Evolutionary conservation across 2,797 vertebrate genomes (phyloP).

Genomic region (Ceryle rudis): DNA sequence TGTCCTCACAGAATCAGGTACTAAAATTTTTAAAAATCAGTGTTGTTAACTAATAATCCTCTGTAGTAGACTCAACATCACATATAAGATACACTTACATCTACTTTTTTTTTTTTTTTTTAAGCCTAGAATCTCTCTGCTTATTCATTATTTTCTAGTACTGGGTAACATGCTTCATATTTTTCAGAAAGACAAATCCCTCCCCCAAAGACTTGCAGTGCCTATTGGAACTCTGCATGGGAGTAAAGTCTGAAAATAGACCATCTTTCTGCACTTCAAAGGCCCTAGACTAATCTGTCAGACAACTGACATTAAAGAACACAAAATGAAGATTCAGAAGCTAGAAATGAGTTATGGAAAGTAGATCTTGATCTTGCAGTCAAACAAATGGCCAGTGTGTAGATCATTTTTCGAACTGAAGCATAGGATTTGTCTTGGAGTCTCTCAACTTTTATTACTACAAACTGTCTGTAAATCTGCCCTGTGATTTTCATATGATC

Average conservation of each 20-base stretch:
- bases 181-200: neutral
- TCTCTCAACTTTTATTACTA: neutral
- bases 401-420: neutral
- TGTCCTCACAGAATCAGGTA: neutral
- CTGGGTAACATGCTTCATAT: neutral
- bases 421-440: neutral
- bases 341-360: neutral
- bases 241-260: slow-evolving; percentile 33
- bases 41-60: neutral
- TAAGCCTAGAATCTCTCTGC: neutral
- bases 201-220: neutral
- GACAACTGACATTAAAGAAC: slow-evolving; percentile 7
- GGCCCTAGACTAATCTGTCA: neutral
- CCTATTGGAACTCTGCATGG: neutral
- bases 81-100: neutral
- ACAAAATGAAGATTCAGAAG: neutral
- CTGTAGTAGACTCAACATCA: neutral
- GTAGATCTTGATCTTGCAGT: neutral
- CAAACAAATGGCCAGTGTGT: neutral
- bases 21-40: neutral
- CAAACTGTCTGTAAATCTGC: neutral
- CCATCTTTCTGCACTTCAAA: neutral
- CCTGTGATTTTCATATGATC: neutral
- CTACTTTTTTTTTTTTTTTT: neutral
- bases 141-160: slow-evolving; percentile 5